These are phyloP conservation scores for Actinernus sp. DNA, from an alignment of 92 coral and sea anemone species.

Conservation along the genomic window DNA sequence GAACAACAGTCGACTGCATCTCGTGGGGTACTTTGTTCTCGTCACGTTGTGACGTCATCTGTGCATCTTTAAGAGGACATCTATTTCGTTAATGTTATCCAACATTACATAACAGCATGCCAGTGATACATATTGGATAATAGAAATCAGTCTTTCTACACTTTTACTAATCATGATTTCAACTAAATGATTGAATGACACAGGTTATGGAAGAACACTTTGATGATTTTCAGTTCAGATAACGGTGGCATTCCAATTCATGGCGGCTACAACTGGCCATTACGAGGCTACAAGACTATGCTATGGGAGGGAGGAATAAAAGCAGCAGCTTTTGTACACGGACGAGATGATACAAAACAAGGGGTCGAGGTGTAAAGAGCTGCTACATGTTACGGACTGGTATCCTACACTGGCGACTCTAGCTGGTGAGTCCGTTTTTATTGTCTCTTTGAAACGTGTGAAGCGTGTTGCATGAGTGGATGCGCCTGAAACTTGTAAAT, in stretches of 20 bases:
- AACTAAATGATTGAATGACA: background rate
- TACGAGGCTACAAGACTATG: conserved; percentile 59
- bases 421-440: conserved; percentile 32
- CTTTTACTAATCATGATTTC: background rate
- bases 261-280: conserved; percentile 78
- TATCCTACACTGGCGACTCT: conserved; percentile 58
- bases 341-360: conserved; percentile 20
- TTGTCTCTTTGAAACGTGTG: background rate
- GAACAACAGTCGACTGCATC: too few relatives aligned
- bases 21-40: too few relatives aligned
- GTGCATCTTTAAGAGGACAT: too few relatives aligned
- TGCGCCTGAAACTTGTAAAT: too few relatives aligned
- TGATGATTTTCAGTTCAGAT: conserved; percentile 63
- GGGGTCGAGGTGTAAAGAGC: conserved; percentile 34
- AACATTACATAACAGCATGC: too few relatives aligned
- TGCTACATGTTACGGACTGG: too few relatives aligned
- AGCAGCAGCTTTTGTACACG: conserved; percentile 72
- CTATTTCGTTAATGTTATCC: too few relatives aligned
- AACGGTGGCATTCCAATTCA: conserved; percentile 57
- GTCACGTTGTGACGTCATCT: too few relatives aligned
- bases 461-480: background rate
- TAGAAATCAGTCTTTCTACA: too few relatives aligned
- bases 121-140: too few relatives aligned
- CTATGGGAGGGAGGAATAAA: conserved; percentile 83
- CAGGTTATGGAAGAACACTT: conserved; percentile 67